A percentile compares a stretch with the other conserved stretches of the same genome.
phyloP scores from a whole-genome alignment of 1,140 invertebrate species.

The Drosophila micromelanica region DNA sequence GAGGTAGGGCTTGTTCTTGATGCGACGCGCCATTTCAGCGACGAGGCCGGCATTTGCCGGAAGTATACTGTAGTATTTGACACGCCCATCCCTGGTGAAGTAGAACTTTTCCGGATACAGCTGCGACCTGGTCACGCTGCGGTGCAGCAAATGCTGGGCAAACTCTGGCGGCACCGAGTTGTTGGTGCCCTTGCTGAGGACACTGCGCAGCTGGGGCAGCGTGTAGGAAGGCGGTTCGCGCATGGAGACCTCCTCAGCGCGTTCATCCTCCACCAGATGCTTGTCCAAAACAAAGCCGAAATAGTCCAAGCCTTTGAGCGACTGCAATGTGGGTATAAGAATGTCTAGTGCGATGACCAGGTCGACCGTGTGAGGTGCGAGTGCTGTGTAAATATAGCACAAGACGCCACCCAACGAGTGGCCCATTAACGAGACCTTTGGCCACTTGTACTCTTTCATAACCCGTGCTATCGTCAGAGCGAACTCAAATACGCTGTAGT shows the following conservation, averaged over 20 bases:
- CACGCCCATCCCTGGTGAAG: conserved; percentile 86
- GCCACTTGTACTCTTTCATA: conserved; percentile 88
- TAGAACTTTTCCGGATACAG: conserved; percentile 86
- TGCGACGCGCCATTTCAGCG: conserved; percentile 50
- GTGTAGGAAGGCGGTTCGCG: conserved; percentile 86
- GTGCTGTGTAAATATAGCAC: conserved; percentile 85
- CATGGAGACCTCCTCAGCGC: conserved; percentile 27
- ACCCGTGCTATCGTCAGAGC: conserved; percentile 86
- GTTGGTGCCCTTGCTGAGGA: conserved; percentile 84
- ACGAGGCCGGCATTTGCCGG: conserved; percentile 12
- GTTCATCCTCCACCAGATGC: conserved; percentile 53
- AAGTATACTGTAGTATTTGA: conserved; percentile 81
- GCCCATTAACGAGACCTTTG: conserved; percentile 87
- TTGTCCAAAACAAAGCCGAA: conserved; percentile 85
- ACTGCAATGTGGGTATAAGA: conserved; percentile 81
- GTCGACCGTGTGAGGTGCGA: conserved; percentile 86
- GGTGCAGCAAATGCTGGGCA: conserved; percentile 86
- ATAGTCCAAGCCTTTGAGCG: accelerated
- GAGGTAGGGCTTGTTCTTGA: conserved; percentile 58
- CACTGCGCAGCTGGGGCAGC: conserved; percentile 85
- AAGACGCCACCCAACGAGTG: conserved; percentile 88
- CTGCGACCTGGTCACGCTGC: conserved; percentile 85
- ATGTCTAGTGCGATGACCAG: conserved; percentile 87
- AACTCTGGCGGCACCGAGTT: conserved; percentile 85
- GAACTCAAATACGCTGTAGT: conserved; percentile 86